These are phyloP conservation scores for Lota lota DNA, from an alignment of 2,113 vertebrate species.

Conservation along the genomic window DNA sequence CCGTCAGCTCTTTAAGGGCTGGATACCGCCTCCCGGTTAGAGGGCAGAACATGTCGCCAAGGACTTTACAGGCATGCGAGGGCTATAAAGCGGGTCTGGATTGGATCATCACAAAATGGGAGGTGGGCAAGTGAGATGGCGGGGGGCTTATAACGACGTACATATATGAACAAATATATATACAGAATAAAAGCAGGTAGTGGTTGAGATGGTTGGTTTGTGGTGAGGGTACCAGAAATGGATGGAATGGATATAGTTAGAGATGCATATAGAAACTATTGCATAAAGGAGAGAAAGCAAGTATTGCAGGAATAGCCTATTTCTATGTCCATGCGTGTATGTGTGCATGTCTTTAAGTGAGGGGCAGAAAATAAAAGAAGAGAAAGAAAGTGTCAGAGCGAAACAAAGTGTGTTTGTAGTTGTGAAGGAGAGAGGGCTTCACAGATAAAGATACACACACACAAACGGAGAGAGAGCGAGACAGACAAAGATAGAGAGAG, in stretches of 20 bases:
- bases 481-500: background rate
- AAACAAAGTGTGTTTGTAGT: too few species aligned
- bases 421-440: background rate
- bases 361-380: background rate
- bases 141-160: background rate
- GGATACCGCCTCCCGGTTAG: constrained; percentile 12
- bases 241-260: too few species aligned
- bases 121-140: background rate
- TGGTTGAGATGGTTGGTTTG: too few species aligned
- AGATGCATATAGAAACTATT: constrained; percentile 13
- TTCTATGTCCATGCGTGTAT: background rate
- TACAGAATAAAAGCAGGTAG: too few species aligned
- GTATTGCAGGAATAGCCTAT: background rate
- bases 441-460: background rate
- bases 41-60: constrained; percentile 25
- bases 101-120: constrained; percentile 16
- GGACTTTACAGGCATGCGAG: constrained; percentile 36
- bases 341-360: background rate
- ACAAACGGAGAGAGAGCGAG: background rate
- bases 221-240: too few species aligned
- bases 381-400: constrained; percentile 1
- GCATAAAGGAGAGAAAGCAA: constrained; percentile 18
- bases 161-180: constrained; percentile 26
- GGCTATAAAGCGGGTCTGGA: background rate
- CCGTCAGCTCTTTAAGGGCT: constrained; percentile 32